Base-by-base conservation (phyloP, 2,797 vertebrate genomes). In the Crocodylus rhombifer region DNA sequence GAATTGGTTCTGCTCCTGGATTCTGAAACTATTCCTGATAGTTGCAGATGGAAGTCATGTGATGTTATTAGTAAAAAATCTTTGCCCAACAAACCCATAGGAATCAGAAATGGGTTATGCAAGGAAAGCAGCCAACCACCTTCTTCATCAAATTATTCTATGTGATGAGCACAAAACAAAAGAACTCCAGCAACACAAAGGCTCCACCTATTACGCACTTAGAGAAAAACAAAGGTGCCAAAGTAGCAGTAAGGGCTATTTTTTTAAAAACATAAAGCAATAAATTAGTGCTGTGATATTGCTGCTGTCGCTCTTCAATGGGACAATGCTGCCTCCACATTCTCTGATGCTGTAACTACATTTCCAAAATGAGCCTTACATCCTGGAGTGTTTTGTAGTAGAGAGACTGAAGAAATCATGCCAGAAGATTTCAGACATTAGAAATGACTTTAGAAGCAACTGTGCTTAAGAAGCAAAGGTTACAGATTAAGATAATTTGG, bases 261-360 rank as follows among this genome's bases (percentile, higher is more conserved):
- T 25, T 60, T 84, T 14, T 11, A 51, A 51, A 80, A 60, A 36
- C 12, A 56, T 30, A 80, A 92, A 93, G 20, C 11, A 28, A n/a
- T 23, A 25, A 86, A 77, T 8, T 75, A 56, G 82, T 84, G 26
- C 3, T 0, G 30, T 63, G 61, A 71, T 60, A 28, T 64, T 61
- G 61, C n/a, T 85, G 83, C 5, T 88, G 84, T 89, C 65, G 5
- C 64, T 93, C 73, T 92, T 84, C 91, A 91, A 7, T 87, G 78
- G 93, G 74, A 92, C 89, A 90, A 96, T 86, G 65, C 90, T 95
- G 95, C 83, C 95, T 97, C 95, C 93, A 95, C 84, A 94, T 95
- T 82, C 82, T 92, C 64, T 2, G 1, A 20, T 13, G 89, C 20
- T 92, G 88, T 86, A 96, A 93, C 90, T 92, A 84, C 95, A 93